Evolutionary conservation across 2,113 vertebrate genomes (phyloP).

Genomic region (Thamnophis sirtalis): DNA sequence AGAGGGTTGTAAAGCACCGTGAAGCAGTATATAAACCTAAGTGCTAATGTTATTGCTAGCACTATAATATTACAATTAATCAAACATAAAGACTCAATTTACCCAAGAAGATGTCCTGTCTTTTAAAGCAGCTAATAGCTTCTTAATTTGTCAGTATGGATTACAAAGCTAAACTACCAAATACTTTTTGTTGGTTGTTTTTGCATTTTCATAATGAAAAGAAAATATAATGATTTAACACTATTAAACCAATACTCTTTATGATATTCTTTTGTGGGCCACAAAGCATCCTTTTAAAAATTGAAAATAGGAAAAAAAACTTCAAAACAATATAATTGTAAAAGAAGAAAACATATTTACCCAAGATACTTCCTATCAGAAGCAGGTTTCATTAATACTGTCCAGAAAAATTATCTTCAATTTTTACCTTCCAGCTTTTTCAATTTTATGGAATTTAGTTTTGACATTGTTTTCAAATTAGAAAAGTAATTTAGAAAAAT

Average conservation of each 20-base stretch:
- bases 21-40: no score
- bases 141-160: background rate
- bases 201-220: background rate
- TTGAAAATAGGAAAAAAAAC: background rate
- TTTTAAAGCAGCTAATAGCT: conserved; percentile 1
- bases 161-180: background rate
- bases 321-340: background rate
- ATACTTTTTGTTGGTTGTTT: background rate
- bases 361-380: background rate
- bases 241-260: background rate
- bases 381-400: background rate
- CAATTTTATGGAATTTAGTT: background rate
- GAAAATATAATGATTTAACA: background rate
- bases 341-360: background rate
- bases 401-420: background rate
- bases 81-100: background rate
- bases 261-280: background rate
- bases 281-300: background rate
- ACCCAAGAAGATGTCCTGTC: no score
- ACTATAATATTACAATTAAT: background rate
- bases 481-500: background rate
- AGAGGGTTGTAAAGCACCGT: no score
- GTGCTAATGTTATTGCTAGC: no score
- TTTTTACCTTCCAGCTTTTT: background rate
- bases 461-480: background rate